Conservation (phyloP, 2,113 vertebrate species). For the Psilopsiagon aurifrons region DNA sequence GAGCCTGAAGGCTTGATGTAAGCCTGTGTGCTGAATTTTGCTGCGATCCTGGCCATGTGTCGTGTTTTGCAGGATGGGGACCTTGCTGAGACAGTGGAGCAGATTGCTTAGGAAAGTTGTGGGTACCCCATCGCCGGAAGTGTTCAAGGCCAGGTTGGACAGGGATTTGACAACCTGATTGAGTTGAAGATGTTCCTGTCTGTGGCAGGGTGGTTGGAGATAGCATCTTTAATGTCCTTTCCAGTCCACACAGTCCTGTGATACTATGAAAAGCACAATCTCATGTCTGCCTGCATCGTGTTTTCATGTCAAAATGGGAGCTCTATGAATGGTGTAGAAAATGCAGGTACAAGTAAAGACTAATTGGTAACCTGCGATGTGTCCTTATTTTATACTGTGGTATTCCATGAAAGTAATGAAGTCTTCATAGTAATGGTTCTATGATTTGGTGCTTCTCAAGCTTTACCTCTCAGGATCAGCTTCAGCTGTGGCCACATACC, state of each 20-base stretch:
- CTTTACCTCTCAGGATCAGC: neutral
- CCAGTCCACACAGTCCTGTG: neutral
- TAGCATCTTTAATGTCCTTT: neutral
- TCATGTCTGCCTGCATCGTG: rapidly evolving
- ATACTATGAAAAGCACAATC: neutral
- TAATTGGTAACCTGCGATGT: rapidly evolving
- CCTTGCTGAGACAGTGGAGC: neutral
- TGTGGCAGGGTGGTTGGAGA: neutral
- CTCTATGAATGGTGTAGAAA: neutral
- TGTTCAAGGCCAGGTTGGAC: neutral
- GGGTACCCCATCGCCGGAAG: neutral
- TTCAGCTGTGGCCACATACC: rapidly evolving
- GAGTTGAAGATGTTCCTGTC: no score
- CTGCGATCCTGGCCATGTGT: rapidly evolving
- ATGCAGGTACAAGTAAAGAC: neutral
- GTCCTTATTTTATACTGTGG: neutral
- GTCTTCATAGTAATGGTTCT: neutral
- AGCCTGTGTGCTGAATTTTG: rapidly evolving
- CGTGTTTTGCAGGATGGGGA: neutral
- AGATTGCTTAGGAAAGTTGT: neutral
- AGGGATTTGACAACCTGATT: neutral
- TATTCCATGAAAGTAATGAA: neutral
- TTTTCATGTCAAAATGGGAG: neutral
- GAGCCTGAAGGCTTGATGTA: neutral
- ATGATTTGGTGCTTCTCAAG: rapidly evolving